Percentiles rank a stretch among this genome's conserved stretches.
These are phyloP conservation scores for Phocoena phocoena DNA, from an alignment of 2,113 vertebrate species.

Conservation along the genomic window DNA sequence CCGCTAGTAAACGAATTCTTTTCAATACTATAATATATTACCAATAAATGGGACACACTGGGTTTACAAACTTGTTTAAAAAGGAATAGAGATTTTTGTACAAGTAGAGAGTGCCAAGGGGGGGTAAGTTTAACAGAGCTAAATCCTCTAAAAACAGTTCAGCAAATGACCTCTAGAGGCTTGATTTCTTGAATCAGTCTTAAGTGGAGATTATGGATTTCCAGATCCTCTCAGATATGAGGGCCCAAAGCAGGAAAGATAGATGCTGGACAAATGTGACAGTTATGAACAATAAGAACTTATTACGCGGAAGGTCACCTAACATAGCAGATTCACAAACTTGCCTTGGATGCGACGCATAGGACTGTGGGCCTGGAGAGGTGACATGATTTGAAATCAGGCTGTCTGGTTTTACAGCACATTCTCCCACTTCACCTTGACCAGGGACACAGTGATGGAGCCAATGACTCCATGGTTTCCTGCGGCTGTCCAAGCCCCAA, in stretches of 20 bases:
- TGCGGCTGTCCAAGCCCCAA: neutral
- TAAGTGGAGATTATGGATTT: neutral
- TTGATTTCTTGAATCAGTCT: neutral
- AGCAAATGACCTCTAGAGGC: neutral
- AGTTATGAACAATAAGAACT: neutral
- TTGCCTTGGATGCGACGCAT: neutral
- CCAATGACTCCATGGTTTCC: neutral
- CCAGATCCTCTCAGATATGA: neutral
- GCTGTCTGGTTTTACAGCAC: fast-evolving
- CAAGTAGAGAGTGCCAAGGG: neutral
- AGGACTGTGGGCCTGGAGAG: fast-evolving
- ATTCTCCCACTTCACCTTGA: neutral
- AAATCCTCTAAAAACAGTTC: neutral
- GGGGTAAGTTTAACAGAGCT: neutral
- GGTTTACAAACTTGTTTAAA: neutral
- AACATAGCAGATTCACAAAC: neutral
- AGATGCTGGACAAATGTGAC: neutral
- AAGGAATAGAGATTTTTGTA: neutral
- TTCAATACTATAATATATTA: neutral
- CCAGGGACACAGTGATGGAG: too few relatives aligned
- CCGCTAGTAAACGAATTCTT: neutral
- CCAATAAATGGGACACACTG: neutral
- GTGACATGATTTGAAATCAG: neutral
- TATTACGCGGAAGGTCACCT: fast-evolving
- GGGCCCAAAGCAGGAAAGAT: neutral